A percentile compares a stretch with the other conserved stretches of the same genome.
Evolutionary conservation across 2,888 invertebrate species (phyloP).

Genomic region (Panzeria rudis): DNA sequence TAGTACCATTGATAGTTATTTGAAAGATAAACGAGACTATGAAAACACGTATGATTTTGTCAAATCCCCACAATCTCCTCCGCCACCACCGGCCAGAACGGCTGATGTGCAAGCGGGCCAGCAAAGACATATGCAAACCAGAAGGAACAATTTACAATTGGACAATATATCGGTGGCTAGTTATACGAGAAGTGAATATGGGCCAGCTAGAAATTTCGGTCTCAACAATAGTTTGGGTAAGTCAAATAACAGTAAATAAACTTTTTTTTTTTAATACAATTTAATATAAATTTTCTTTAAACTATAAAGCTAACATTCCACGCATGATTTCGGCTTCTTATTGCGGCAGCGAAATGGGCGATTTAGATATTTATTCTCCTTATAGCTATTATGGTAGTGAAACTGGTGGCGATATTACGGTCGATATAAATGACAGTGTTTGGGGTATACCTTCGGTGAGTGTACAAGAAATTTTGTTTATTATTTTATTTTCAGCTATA

Average conservation of each 20-base stretch:
- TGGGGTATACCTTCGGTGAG: constrained; percentile 83
- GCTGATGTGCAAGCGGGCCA: constrained; percentile 76
- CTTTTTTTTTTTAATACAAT: background rate
- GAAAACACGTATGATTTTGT: constrained; percentile 82
- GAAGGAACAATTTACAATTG: constrained; percentile 78
- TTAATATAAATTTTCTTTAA: background rate
- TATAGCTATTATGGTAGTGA: constrained; percentile 89
- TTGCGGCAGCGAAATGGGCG: constrained; percentile 91
- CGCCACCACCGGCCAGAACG: constrained; percentile 80
- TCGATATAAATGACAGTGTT: constrained; percentile 83
- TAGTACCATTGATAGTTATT: constrained; percentile 83
- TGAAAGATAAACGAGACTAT: constrained; percentile 83
- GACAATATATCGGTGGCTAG: constrained; percentile 80
- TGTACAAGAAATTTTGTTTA: background rate
- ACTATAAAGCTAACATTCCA: constrained; percentile 82
- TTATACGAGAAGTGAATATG: constrained; percentile 83
- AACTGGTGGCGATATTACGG: constrained; percentile 84
- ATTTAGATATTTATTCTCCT: constrained; percentile 92
- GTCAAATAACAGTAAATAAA: constrained; percentile 40
- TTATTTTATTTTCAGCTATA: background rate
- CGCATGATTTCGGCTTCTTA: constrained; percentile 90
- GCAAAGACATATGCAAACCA: constrained; percentile 75
- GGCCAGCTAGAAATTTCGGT: constrained; percentile 80
- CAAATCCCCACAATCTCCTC: constrained; percentile 78
- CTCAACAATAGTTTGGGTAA: constrained; percentile 82